These are phyloP conservation scores for Trachelus tabidus DNA, from an alignment of 2,888 invertebrate species.

Conservation along the genomic window DNA sequence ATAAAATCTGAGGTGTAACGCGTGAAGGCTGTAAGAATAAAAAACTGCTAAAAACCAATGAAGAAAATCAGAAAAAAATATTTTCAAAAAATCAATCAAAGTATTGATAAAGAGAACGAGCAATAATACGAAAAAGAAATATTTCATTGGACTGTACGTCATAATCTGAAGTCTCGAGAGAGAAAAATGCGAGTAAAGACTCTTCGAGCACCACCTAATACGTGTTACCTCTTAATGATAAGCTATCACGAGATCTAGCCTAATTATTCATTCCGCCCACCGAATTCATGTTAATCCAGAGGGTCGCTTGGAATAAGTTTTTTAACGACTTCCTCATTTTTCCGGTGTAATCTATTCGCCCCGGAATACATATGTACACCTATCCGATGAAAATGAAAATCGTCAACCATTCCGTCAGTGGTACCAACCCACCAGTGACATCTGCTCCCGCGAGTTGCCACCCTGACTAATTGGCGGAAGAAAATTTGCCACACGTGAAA, in stretches of 20 bases:
- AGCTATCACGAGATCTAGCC: slow-evolving; percentile 22
- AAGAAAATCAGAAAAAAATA: not conserved
- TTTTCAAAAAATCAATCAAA: not conserved
- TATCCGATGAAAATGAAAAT: not conserved
- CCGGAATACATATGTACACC: not conserved
- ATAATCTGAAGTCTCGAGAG: not conserved
- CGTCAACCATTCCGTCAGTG: not conserved
- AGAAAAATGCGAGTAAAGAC: not conserved
- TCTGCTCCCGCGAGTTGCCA: not conserved
- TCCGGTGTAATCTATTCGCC: slow-evolving; percentile 5
- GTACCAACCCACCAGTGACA: not conserved
- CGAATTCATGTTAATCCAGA: slow-evolving; percentile 15
- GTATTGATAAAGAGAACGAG: not conserved
- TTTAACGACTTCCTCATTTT: slow-evolving; percentile 10
- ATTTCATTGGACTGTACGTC: not conserved
- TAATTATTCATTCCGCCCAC: slow-evolving; percentile 18
- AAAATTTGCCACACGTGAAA: not conserved
- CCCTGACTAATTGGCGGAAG: not conserved
- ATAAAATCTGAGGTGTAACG: accelerated
- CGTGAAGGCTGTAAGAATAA: not conserved
- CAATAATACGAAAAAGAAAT: not conserved
- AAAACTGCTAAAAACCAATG: not conserved
- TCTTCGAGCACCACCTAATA: slow-evolving; percentile 1
- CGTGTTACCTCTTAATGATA: slow-evolving; percentile 18
- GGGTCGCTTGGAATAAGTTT: slow-evolving; percentile 2